A percentile compares a stretch with the other conserved stretches of the same genome.
Evolutionary conservation across 2,888 invertebrate species (phyloP).

Genomic region (Epirrhoe alternata): DNA sequence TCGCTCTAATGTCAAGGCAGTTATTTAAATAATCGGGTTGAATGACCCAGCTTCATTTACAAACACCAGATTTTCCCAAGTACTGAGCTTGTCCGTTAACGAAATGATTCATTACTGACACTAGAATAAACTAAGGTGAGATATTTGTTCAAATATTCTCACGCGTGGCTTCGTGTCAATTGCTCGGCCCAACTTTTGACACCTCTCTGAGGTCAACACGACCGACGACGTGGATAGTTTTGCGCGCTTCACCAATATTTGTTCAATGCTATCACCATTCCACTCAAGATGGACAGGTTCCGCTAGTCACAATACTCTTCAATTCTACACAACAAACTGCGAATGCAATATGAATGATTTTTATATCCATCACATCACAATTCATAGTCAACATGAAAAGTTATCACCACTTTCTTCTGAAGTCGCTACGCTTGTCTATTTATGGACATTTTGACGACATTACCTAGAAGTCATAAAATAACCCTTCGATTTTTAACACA

Average conservation of each 20-base stretch:
- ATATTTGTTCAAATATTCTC: conserved; percentile 83
- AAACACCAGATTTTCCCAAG: conserved; percentile 70
- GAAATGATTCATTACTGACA: conserved; percentile 81
- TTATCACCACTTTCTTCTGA: conserved; percentile 27
- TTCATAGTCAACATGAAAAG: conserved; percentile 21
- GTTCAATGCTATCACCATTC: conserved; percentile 63
- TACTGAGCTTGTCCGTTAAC: conserved; percentile 75
- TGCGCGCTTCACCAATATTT: conserved; percentile 70
- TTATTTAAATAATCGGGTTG: conserved; percentile 69
- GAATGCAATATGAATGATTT: background rate
- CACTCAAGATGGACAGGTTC: conserved; percentile 53
- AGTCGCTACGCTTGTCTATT: conserved; percentile 32
- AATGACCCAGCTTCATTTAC: conserved; percentile 58
- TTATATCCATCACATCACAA: background rate
- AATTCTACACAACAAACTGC: background rate
- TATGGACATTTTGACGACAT: conserved; percentile 38
- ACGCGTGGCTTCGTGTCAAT: conserved; percentile 78
- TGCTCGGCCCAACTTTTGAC: conserved; percentile 75
- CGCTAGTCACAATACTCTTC: conserved; percentile 23
- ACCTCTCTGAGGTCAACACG: conserved; percentile 76
- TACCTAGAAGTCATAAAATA: conserved; percentile 54
- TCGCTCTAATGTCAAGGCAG: conserved; percentile 51
- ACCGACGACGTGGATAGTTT: conserved; percentile 59
- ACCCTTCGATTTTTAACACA: conserved; percentile 62
- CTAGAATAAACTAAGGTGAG: conserved; percentile 77